Conservation (phyloP, 2,888 invertebrate genomes). For the Dimorphilus gyrociliatus region DNA sequence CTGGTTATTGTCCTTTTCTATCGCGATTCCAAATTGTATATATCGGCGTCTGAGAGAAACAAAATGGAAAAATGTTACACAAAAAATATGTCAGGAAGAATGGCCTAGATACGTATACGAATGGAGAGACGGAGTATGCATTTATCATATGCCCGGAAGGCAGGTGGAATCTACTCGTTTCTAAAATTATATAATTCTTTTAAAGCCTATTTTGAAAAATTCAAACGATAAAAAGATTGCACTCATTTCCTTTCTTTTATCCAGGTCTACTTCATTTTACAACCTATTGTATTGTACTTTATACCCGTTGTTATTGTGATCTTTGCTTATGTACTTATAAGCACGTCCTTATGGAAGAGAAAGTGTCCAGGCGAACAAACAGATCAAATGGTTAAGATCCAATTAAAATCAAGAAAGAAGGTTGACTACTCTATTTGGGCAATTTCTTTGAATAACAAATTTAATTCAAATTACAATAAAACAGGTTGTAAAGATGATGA, state of each 20-base stretch:
- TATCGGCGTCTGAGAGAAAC: conserved; percentile 11
- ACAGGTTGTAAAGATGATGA: conserved; percentile 7
- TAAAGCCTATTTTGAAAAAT: too few relatives aligned
- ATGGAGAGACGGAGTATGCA: conserved; percentile 6
- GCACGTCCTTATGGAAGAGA: conserved; percentile 1
- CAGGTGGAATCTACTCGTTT: too few relatives aligned
- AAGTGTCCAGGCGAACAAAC: conserved; percentile 3
- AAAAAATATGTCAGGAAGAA: conserved; percentile 19
- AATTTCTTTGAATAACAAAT: not conserved
- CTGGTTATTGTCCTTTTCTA: conserved; percentile 15
- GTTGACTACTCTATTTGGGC: not conserved
- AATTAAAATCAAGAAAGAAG: conserved; percentile 3
- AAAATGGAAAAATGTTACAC: conserved; percentile 15
- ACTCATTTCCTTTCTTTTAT: too few relatives aligned
- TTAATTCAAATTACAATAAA: not conserved
- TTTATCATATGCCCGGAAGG: conserved; percentile 4
- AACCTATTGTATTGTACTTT: conserved; percentile 21
- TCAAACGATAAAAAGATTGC: too few relatives aligned
- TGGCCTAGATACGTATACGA: conserved; percentile 17
- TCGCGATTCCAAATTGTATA: conserved; percentile 19
- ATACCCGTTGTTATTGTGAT: conserved; percentile 22
- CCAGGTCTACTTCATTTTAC: conserved; percentile 20
- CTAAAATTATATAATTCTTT: too few relatives aligned
- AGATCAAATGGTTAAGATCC: conserved; percentile 1
- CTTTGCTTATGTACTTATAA: conserved; percentile 17